Base-by-base conservation (phyloP, 2,113 vertebrate genomes). In the Alectura lathami region DNA sequence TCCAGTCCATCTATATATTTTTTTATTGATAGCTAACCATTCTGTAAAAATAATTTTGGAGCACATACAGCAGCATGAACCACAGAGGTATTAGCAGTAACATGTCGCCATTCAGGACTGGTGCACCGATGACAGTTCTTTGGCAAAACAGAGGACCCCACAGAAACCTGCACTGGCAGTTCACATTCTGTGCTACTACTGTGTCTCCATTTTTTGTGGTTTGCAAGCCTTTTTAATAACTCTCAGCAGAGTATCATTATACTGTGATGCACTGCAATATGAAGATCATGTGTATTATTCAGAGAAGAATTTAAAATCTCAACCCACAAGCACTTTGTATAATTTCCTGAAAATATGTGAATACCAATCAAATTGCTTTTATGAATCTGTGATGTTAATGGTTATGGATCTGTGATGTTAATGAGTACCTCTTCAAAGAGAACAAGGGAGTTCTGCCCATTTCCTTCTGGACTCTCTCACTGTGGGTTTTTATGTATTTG, bases 11-110 rank as follows among this genome's bases (percentile, higher is more conserved):
- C 57, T 79, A 96, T 91, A 60, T 51, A 79, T 69, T 89, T 83
- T 88, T 89, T 82, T 88, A 86, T 68, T 92, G 93, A 95, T 92
- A 96, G 83, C 60, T 89, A 75, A 77, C 85, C 87, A 85, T 93
- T 97, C 94, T 97, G 95, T 89, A 97, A 95, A 97, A 97, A 85
- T 88, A 88, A 95, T 95, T 98, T 85, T 92, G 90, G 94, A 92
- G 86, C 56, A 67, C 51, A 82, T 83, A 86, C 8, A 85, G 57
- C 83, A 83, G 38, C 88, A 87, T 34, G 88, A 96, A 86, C 83
- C 95, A 93, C 95, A 97, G 94, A 94, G 79, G 66, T 94, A 96
- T 97, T 96, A 97, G 75, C 66, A 50, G 43, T 80, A 96, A 84
- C 90, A 75, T 80, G 36, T 92, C 91, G 75, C 60, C 86, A 50